These are phyloP conservation scores for Myotis davidii DNA, from an alignment of 2,113 vertebrate species.

Conservation along the genomic window DNA sequence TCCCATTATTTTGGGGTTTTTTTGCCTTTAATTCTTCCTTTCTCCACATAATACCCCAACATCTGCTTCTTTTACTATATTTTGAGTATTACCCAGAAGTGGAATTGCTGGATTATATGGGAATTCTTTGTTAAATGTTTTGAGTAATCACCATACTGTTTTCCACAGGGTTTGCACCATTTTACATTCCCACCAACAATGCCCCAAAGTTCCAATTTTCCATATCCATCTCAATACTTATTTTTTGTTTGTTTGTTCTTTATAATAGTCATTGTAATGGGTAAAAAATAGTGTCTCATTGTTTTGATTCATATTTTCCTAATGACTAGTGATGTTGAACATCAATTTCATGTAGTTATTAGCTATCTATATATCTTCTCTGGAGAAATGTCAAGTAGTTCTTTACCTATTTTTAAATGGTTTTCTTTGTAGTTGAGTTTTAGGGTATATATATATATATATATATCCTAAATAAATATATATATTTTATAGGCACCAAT, in stretches of 20 bases:
- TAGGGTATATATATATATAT: background rate
- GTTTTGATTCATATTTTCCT: slow-evolving; percentile 15
- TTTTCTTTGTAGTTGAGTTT: background rate
- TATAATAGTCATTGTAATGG: background rate
- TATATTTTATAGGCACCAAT: background rate
- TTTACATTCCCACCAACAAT: background rate
- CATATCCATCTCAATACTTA: background rate
- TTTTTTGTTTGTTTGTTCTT: background rate
- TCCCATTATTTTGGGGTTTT: background rate
- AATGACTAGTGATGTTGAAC: background rate
- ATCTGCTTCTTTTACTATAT: background rate
- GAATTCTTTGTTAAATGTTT: background rate
- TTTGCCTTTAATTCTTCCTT: slow-evolving; percentile 11
- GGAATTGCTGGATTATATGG: background rate
- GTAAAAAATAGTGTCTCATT: background rate
- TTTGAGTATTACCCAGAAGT: background rate
- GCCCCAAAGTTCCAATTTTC: background rate
- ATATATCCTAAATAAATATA: no score
- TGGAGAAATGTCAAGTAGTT: background rate
- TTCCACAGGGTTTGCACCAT: background rate
- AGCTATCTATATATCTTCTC: background rate
- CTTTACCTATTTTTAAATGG: background rate
- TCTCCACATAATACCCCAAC: background rate
- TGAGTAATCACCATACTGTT: background rate
- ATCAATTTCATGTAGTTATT: background rate